Evolutionary conservation across 2,113 vertebrate genomes (phyloP).

Genomic region (Stercorarius parasiticus): DNA sequence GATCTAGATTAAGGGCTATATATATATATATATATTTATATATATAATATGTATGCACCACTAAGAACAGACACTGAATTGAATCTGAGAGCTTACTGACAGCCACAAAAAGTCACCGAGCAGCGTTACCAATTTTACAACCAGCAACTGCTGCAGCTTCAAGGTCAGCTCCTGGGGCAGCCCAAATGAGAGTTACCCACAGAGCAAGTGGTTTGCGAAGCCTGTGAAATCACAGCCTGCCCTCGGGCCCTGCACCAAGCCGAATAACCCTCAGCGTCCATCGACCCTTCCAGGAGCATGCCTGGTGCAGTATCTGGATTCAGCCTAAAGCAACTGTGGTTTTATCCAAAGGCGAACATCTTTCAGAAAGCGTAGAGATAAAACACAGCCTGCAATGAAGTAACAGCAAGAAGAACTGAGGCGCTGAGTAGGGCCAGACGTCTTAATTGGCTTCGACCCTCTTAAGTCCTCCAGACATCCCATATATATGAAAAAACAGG

Average conservation of each 20-base stretch:
- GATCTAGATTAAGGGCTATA: not conserved
- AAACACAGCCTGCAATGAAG: not conserved
- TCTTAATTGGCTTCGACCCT: not conserved
- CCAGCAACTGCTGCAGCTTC: not conserved
- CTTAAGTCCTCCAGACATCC: not conserved
- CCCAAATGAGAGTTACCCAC: not conserved
- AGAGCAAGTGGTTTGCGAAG: fast-evolving
- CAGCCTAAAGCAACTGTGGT: not conserved
- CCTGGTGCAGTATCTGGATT: not conserved
- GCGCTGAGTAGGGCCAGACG: not conserved
- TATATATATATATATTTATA: not conserved
- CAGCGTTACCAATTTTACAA: not conserved
- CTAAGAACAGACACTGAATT: not conserved
- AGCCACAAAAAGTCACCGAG: not conserved
- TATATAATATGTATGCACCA: not conserved
- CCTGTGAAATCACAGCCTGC: not conserved
- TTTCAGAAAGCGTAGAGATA: not conserved
- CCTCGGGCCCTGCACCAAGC: not conserved
- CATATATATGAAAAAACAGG: not conserved
- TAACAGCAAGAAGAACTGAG: not conserved
- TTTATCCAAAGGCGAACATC: not conserved
- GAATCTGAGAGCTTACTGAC: not conserved
- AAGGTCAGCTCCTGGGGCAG: not conserved
- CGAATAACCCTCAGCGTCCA: not conserved
- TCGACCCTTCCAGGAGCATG: not conserved